Evolutionary conservation across 2,888 invertebrate genomes (phyloP).

Genomic region (Chrysina gloriosa): DNA sequence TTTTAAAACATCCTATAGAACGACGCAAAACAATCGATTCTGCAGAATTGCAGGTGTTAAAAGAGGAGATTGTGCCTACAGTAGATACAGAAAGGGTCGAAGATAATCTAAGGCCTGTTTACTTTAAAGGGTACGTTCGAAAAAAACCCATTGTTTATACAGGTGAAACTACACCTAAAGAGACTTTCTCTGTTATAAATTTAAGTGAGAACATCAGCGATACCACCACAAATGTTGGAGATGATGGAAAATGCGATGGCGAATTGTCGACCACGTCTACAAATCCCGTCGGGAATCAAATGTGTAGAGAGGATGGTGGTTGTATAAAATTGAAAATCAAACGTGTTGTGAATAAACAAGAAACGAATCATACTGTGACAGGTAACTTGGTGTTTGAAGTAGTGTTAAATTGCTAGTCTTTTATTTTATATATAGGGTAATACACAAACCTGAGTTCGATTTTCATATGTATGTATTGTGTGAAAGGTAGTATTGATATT

Average conservation of each 20-base stretch:
- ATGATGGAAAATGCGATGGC: neutral
- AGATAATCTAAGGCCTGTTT: too few relatives aligned
- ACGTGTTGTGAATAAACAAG: constrained; percentile 7
- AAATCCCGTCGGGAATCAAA: neutral
- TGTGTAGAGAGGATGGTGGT: neutral
- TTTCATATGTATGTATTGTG: too few relatives aligned
- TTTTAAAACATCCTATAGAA: neutral
- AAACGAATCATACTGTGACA: neutral
- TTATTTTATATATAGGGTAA: too few relatives aligned
- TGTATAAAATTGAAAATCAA: neutral
- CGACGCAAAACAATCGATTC: neutral
- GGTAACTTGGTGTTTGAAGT: constrained; percentile 20
- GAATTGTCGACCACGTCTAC: neutral
- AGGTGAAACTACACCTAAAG: neutral
- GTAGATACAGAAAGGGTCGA: neutral
- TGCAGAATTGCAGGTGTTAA: neutral
- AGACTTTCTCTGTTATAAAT: neutral
- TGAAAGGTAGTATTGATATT: too few relatives aligned
- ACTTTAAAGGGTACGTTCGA: neutral
- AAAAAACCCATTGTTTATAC: neutral
- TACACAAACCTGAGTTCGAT: too few relatives aligned
- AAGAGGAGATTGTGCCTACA: neutral
- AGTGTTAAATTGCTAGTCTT: neutral
- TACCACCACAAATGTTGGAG: neutral
- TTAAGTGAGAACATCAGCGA: neutral